phyloP scores from a whole-genome alignment of 2,888 invertebrate species.

The Drosophila diplacantha region DNA sequence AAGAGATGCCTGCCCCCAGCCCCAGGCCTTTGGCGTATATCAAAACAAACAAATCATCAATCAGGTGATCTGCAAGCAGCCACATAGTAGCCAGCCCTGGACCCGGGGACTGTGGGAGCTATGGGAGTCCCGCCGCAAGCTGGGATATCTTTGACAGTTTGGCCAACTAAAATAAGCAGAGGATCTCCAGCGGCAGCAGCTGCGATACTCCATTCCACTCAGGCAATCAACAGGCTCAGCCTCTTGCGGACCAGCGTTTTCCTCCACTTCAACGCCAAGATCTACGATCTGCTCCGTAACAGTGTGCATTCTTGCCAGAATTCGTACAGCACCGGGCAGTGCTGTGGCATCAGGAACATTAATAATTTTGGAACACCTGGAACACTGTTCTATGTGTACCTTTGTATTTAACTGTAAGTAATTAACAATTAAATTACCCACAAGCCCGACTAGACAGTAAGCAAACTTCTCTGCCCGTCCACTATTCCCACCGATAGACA shows the following conservation, averaged over 20 bases:
- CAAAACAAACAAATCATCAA: slow-evolving; percentile 75
- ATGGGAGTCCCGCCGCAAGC: slow-evolving; percentile 42
- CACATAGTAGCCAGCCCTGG: slow-evolving; percentile 20
- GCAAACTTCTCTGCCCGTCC: too few relatives aligned
- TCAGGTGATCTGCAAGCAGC: slow-evolving; percentile 62
- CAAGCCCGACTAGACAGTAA: too few relatives aligned
- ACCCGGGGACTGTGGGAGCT: slow-evolving; percentile 15
- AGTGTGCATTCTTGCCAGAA: slow-evolving; percentile 52
- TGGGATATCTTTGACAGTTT: slow-evolving; percentile 72
- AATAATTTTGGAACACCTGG: too few relatives aligned
- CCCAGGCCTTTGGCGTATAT: slow-evolving; percentile 42
- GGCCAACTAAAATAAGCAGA: slow-evolving; percentile 57
- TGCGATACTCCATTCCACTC: slow-evolving; percentile 64
- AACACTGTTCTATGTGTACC: too few relatives aligned
- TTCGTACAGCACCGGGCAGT: slow-evolving; percentile 3
- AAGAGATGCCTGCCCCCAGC: slow-evolving; percentile 55
- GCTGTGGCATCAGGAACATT: background rate
- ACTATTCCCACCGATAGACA: too few relatives aligned
- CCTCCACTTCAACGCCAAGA: slow-evolving; percentile 3
- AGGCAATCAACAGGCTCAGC: slow-evolving; percentile 63
- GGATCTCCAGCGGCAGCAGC: slow-evolving; percentile 38
- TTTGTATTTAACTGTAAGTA: too few relatives aligned
- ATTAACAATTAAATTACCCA: too few relatives aligned
- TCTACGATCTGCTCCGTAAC: slow-evolving; percentile 44
- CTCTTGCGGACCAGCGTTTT: background rate